Conservation (phyloP, 2,113 vertebrate species). For the Podarcis muralis region DNA sequence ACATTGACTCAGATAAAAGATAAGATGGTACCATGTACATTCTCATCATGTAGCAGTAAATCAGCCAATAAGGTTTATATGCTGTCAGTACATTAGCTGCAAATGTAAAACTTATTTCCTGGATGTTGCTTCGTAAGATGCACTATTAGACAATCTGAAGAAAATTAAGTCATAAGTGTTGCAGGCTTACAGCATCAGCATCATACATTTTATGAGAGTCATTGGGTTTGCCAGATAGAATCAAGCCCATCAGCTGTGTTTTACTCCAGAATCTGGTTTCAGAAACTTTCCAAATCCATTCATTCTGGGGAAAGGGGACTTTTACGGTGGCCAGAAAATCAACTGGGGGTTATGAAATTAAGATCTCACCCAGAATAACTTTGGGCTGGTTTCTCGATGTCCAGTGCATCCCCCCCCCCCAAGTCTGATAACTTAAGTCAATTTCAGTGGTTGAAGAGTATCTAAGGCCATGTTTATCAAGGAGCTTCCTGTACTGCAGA, state of each 20-base stretch:
- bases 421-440: background rate
- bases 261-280: conserved; percentile 28
- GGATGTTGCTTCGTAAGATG: conserved; percentile 31
- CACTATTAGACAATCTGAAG: conserved; percentile 38
- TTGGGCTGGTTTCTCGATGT: background rate
- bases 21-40: conserved; percentile 3
- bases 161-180: conserved; percentile 52
- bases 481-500: background rate
- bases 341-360: background rate
- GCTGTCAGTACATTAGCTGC: conserved; percentile 45
- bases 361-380: background rate
- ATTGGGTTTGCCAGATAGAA: background rate
- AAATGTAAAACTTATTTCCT: conserved; percentile 61
- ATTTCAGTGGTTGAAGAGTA: background rate
- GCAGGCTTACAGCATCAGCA: conserved; percentile 32
- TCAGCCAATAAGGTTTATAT: conserved; percentile 54
- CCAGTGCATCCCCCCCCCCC: background rate
- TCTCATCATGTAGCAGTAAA: conserved; percentile 37
- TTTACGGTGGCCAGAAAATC: background rate
- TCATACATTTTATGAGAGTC: conserved; percentile 18
- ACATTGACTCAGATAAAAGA: conserved; percentile 16
- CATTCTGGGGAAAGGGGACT: conserved; percentile 21
- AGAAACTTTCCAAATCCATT: background rate
- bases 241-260: conserved; percentile 6
- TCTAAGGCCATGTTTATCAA: background rate